Evolutionary conservation across 2,888 invertebrate genomes (phyloP).

Genomic region (Ctenicera cuprea): DNA sequence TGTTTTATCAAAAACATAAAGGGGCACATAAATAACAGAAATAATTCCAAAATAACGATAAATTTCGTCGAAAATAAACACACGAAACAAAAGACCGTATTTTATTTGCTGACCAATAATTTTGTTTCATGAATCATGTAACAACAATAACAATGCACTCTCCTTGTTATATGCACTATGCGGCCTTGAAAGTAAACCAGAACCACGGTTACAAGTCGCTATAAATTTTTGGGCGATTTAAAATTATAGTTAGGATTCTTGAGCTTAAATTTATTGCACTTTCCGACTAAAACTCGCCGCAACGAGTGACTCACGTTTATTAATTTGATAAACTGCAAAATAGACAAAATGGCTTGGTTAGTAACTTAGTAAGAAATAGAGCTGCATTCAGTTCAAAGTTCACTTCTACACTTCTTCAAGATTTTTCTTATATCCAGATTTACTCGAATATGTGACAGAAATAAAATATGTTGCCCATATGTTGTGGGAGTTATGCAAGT

Average conservation of each 20-base stretch:
- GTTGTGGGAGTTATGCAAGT: constrained; percentile 47
- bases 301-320: constrained; percentile 39
- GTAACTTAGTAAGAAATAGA: constrained; percentile 15
- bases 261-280: constrained; percentile 40
- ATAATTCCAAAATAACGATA: constrained; percentile 51
- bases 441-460: constrained; percentile 36
- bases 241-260: constrained; percentile 44
- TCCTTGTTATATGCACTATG: constrained; percentile 5
- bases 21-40: constrained; percentile 51
- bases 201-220: constrained; percentile 46
- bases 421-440: constrained; percentile 15
- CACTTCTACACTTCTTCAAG: neutral
- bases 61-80: constrained; percentile 49
- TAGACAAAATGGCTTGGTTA: too few species aligned
- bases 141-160: constrained; percentile 51
- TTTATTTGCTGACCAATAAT: constrained; percentile 54
- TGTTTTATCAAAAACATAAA: constrained; percentile 58
- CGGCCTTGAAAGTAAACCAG: constrained; percentile 49
- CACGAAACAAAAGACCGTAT: constrained; percentile 50
- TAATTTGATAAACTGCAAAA: constrained; percentile 33
- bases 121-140: constrained; percentile 56
- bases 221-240: constrained; percentile 54
- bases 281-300: constrained; percentile 37
- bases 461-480: constrained; percentile 48
- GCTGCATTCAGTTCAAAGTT: neutral